These are phyloP conservation scores for Goniozus legneri DNA, from an alignment of 1,140 invertebrate species.

Conservation along the genomic window DNA sequence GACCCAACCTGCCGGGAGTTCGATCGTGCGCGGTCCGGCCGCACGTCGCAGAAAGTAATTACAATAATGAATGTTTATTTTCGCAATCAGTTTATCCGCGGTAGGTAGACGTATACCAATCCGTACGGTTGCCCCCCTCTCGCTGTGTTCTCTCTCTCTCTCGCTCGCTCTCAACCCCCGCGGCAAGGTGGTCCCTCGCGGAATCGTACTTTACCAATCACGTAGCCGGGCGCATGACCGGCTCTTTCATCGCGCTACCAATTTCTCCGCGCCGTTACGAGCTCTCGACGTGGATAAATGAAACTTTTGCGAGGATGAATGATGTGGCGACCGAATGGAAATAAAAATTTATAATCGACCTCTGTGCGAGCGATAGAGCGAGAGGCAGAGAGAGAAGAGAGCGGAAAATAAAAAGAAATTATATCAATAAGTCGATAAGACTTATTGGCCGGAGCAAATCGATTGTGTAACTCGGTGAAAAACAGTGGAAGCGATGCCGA, in stretches of 20 bases:
- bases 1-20: no score
- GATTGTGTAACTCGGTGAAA: no score
- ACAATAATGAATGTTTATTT: slow-evolving; percentile 48
- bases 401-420: neutral
- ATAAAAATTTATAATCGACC: no score
- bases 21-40: slow-evolving; percentile 11
- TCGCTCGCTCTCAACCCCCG: neutral
- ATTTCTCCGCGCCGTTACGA: no score
- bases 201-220: slow-evolving; percentile 2
- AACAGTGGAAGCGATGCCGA: no score
- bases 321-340: no score
- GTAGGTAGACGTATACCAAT: slow-evolving; percentile 40
- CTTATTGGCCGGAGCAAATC: no score
- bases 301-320: no score
- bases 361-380: neutral
- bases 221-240: no score
- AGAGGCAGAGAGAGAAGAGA: neutral
- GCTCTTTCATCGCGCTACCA: no score
- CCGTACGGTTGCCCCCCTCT: no score
- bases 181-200: neutral
- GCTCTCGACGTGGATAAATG: no score
- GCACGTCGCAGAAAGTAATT: slow-evolving; percentile 43
- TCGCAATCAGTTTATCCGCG: slow-evolving; percentile 40
- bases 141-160: neutral
- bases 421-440: neutral